These are phyloP conservation scores for Tridacna gigas DNA, from an alignment of 2,888 invertebrate species.

Conservation along the genomic window DNA sequence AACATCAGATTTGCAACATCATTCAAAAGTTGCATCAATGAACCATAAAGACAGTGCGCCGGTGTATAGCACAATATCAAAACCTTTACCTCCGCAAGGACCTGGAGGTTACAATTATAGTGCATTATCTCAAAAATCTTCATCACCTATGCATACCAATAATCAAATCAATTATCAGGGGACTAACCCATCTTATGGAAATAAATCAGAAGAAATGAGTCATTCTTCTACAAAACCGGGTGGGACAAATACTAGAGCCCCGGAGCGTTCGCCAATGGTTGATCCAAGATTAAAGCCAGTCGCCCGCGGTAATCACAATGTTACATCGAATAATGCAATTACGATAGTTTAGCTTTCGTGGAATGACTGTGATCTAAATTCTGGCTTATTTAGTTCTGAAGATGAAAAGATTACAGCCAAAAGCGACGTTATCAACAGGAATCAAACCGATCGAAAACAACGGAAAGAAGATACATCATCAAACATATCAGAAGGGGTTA, in stretches of 20 bases:
- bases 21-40: slow-evolving; percentile 37
- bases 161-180: slow-evolving; percentile 36
- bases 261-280: slow-evolving; percentile 48
- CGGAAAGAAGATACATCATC: too few species aligned
- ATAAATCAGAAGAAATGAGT: slow-evolving; percentile 31
- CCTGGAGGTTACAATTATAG: slow-evolving; percentile 74
- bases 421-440: too few species aligned
- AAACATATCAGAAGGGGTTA: too few species aligned
- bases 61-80: slow-evolving; percentile 67
- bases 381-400: too few species aligned
- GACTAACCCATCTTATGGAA: slow-evolving; percentile 2
- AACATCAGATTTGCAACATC: slow-evolving; percentile 35
- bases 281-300: slow-evolving; percentile 57
- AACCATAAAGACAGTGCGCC: slow-evolving; percentile 57
- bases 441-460: too few species aligned
- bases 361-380: too few species aligned
- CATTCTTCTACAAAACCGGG: slow-evolving; percentile 35
- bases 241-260: slow-evolving; percentile 29
- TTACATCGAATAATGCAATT: slow-evolving; percentile 76
- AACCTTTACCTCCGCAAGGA: slow-evolving; percentile 57
- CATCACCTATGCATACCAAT: slow-evolving; percentile 77
- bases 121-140: slow-evolving; percentile 75
- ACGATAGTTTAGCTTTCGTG: slow-evolving; percentile 72
- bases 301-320: slow-evolving; percentile 63
- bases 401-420: too few species aligned